Conservation (phyloP, 2,797 vertebrate genomes). For the Diglossa cyanea region DNA sequence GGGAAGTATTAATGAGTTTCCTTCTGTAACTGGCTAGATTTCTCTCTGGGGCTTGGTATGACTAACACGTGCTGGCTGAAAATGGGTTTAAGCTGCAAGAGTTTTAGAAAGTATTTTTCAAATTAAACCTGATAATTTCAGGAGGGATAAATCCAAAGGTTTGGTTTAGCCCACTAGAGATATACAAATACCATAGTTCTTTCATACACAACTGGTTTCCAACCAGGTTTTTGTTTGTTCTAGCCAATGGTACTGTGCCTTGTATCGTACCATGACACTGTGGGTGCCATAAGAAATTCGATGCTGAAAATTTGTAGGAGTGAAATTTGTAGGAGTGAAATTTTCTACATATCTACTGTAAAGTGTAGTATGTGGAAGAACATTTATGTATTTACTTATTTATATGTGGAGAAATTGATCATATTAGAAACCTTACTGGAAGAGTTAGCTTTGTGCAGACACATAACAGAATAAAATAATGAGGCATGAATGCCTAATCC, state of each 20-base stretch:
- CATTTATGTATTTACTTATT: not conserved
- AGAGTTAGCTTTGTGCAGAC: not conserved
- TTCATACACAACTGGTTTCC: not conserved
- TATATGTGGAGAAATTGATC: not conserved
- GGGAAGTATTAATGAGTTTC: not conserved
- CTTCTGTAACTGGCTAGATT: not conserved
- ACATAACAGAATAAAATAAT: not conserved
- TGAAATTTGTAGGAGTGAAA: not conserved
- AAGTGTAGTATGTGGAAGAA: not conserved
- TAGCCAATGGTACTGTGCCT: not conserved
- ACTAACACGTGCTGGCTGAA: not conserved
- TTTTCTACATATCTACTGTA: not conserved
- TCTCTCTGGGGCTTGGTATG: not conserved
- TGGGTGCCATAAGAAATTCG: not conserved
- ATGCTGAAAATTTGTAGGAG: not conserved
- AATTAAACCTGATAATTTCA: not conserved
- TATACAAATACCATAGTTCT: not conserved
- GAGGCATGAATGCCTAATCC: not conserved
- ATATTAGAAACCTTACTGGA: not conserved
- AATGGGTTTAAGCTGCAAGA: not conserved
- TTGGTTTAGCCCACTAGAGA: not conserved
- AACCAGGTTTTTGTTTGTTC: not conserved
- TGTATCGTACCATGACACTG: fast-evolving
- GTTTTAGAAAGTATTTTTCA: not conserved
- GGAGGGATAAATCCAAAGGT: not conserved